Base-by-base conservation (phyloP, 2,888 invertebrate species). In the Lithosia quadra region DNA sequence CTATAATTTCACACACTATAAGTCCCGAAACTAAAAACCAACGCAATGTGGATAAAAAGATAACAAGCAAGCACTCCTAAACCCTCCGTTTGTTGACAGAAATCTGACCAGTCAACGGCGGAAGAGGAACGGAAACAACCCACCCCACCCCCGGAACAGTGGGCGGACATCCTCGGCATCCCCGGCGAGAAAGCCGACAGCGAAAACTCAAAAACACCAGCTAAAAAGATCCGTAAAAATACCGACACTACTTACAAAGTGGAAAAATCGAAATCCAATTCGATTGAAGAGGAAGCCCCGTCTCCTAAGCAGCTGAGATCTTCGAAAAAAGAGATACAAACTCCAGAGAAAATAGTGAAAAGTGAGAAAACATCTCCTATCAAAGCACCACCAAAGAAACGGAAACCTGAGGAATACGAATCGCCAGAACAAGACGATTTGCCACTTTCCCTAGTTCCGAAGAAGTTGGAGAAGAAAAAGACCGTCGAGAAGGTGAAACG, bases 141-240 rank as follows among this genome's bases (percentile, higher is more conserved):
- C 3, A 94, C 94, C 0, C 94, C 94, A 0, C 94, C 94, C 0
- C 94, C 93, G 0, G 94, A 95, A 84, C 92, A 93, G 73, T 94
- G 94, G 94, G 93, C 94, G 3, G 94, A 94, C 49, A 95, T 95
- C 13, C 90, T 95, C 34, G 94, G 94, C 75, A 93, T 95, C 2
- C 94, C 94, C 0, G 92, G 90, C 43, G 88, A 56, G 74, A 13
- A 84, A 80, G 53, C 77, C 77, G 10, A 84, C 67, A 61, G 69
- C 39, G 65, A 75, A 65, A 70, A 68, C 8, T 56, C 66, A 28
- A 36, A 67, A 73, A 8, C 79, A 72, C 15, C 82, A 5, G 28
- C n/a, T 34, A 69, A 66, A 58, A 69, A 66, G 56, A n/a, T 59
- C 22, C 58, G 66, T 4, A 66, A 83, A 49, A 73, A 77, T 7